phyloP scores from a whole-genome alignment of 2,888 invertebrate species.

The Trachelus stipa region DNA sequence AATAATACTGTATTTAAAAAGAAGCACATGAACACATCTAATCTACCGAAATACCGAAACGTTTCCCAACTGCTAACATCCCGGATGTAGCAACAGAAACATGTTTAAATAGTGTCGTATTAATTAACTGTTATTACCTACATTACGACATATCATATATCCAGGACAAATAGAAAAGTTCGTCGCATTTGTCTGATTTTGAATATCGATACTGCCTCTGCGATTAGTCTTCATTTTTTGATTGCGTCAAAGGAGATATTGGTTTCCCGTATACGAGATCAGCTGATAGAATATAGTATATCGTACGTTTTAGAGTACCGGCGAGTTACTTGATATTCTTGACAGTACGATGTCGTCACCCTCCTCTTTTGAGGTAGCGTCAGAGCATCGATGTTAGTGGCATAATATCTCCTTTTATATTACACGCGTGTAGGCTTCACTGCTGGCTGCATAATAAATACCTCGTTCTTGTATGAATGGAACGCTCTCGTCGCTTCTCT shows the following conservation, averaged over 20 bases:
- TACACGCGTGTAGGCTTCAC: slow-evolving; percentile 44
- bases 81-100: not conserved
- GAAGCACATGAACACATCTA: not conserved
- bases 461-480: slow-evolving; percentile 41
- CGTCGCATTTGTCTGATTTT: not conserved
- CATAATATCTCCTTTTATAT: slow-evolving; percentile 54
- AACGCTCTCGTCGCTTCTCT: slow-evolving; percentile 17
- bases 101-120: not conserved
- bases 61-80: not conserved
- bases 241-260: not conserved
- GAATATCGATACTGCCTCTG: not conserved
- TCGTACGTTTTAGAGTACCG: not conserved
- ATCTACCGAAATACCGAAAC: not conserved
- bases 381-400: slow-evolving; percentile 25
- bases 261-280: not conserved
- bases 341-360: slow-evolving; percentile 26
- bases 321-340: not conserved
- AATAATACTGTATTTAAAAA: not conserved
- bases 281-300: not conserved
- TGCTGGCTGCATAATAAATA: slow-evolving; percentile 33
- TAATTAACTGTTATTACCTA: not conserved
- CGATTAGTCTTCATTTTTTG: not conserved
- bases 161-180: not conserved
- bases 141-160: not conserved
- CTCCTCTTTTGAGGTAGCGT: slow-evolving; percentile 39